Conservation (phyloP, 2,113 vertebrate genomes). For the Perccottus glenii region DNA sequence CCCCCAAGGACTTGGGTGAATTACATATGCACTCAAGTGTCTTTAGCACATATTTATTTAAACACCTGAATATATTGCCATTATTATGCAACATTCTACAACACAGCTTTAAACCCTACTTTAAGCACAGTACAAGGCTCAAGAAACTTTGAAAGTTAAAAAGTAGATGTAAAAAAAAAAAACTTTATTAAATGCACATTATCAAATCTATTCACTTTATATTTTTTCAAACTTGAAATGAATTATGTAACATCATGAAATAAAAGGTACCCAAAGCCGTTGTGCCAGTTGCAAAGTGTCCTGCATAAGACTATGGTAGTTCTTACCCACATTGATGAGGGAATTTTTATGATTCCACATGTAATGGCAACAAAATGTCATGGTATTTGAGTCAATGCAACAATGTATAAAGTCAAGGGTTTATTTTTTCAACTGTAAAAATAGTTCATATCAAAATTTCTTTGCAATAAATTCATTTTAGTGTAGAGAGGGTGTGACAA, state of each 20-base stretch:
- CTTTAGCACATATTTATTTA: constrained; percentile 40
- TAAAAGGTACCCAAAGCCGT: not conserved
- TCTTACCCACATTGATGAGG: not conserved
- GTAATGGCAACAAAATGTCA: constrained; percentile 14
- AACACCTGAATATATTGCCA: constrained; percentile 27
- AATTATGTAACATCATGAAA: constrained; percentile 3
- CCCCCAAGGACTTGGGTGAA: too few species aligned
- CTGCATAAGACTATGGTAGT: not conserved
- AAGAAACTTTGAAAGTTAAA: constrained; percentile 7
- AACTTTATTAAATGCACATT: constrained; percentile 15
- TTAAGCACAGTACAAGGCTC: constrained; percentile 11
- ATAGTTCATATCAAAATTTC: constrained; percentile 20
- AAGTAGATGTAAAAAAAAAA: constrained; percentile 16
- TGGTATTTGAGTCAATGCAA: not conserved
- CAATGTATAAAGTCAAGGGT: not conserved
- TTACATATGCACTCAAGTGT: constrained; percentile 2
- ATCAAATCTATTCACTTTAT: constrained; percentile 16
- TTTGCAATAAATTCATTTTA: not conserved
- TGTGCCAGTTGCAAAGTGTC: not conserved
- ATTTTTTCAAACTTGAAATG: constrained; percentile 10
- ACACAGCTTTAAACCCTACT: constrained; percentile 28
- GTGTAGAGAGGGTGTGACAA: not conserved
- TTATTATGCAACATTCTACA: constrained; percentile 11
- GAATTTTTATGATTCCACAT: not conserved
- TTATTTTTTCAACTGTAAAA: constrained; percentile 5